Evolutionary conservation across 2,797 vertebrate species (phyloP).

Genomic region (Macropus fuliginosus): DNA sequence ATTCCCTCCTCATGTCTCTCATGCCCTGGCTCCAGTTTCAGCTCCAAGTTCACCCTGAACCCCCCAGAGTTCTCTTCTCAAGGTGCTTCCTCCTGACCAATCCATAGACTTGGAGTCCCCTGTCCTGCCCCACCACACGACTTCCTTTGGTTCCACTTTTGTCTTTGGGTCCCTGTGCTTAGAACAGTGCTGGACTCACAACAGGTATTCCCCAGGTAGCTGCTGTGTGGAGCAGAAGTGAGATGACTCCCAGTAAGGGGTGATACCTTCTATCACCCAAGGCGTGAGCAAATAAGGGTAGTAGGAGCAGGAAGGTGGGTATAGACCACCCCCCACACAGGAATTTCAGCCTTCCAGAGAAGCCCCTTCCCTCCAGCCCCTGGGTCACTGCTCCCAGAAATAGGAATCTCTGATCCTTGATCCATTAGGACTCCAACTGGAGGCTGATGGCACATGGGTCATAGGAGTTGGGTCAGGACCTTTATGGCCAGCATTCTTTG

Average conservation of each 20-base stretch:
- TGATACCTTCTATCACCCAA: neutral
- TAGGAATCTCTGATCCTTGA: neutral
- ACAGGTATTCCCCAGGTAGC: too few relatives aligned
- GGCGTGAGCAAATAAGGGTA: neutral
- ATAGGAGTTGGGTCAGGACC: slow-evolving; percentile 39
- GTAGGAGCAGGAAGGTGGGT: neutral
- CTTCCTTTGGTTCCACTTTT: neutral
- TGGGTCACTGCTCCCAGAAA: neutral
- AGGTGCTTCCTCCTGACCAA: neutral
- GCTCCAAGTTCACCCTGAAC: neutral
- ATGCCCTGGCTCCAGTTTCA: too few relatives aligned
- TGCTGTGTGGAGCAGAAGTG: neutral
- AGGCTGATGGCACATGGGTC: neutral
- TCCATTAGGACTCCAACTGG: neutral
- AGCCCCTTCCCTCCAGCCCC: too few relatives aligned
- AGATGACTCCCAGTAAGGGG: neutral
- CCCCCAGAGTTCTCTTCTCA: too few relatives aligned
- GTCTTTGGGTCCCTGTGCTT: neutral
- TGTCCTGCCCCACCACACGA: too few relatives aligned
- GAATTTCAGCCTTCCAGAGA: neutral
- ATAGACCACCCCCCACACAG: neutral
- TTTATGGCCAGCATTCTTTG: slow-evolving; percentile 18
- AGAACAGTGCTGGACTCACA: too few relatives aligned
- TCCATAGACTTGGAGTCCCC: neutral
- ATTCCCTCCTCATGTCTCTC: too few relatives aligned